Conservation (phyloP, 2,888 invertebrate species). For the Drosophila subsilvestris region DNA sequence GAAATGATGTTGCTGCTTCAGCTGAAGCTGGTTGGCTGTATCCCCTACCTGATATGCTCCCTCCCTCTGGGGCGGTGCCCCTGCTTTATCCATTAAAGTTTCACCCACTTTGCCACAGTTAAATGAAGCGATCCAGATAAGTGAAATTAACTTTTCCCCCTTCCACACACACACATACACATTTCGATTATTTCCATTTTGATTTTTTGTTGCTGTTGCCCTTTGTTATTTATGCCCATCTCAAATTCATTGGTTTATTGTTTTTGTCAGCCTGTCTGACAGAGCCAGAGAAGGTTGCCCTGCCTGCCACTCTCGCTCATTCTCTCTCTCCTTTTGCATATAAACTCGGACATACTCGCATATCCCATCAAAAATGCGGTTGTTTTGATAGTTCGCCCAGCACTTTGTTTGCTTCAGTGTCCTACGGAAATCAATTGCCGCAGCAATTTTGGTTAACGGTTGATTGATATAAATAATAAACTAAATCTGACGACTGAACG, state of each 20-base stretch:
- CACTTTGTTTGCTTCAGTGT: slow-evolving; percentile 5
- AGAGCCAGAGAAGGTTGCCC: neutral
- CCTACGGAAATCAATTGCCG: slow-evolving; percentile 22
- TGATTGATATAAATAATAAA: slow-evolving; percentile 28
- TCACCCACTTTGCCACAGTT: slow-evolving; percentile 23
- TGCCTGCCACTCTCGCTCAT: neutral
- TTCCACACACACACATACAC: no score
- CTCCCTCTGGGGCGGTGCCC: slow-evolving; percentile 34
- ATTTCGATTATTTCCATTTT: slow-evolving; percentile 15
- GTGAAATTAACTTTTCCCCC: slow-evolving; percentile 54
- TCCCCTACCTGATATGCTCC: slow-evolving; percentile 34
- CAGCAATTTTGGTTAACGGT: slow-evolving; percentile 1
- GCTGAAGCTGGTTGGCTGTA: slow-evolving; percentile 9
- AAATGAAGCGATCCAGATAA: slow-evolving; percentile 43
- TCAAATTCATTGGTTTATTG: slow-evolving; percentile 31
- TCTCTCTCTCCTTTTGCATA: neutral
- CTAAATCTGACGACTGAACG: slow-evolving; percentile 16
- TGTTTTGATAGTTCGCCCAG: slow-evolving; percentile 11
- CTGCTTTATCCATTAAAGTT: slow-evolving; percentile 54
- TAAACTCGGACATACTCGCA: neutral
- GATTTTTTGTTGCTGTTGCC: slow-evolving; percentile 1
- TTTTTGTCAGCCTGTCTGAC: slow-evolving; percentile 40
- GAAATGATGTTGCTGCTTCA: slow-evolving; percentile 55
- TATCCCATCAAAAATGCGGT: slow-evolving; percentile 2
- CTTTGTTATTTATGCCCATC: neutral